Percentiles rank a stretch among this genome's conserved stretches.
Conservation (phyloP, 2,888 invertebrate genomes). For the Drosophila hawaiiensis region DNA sequence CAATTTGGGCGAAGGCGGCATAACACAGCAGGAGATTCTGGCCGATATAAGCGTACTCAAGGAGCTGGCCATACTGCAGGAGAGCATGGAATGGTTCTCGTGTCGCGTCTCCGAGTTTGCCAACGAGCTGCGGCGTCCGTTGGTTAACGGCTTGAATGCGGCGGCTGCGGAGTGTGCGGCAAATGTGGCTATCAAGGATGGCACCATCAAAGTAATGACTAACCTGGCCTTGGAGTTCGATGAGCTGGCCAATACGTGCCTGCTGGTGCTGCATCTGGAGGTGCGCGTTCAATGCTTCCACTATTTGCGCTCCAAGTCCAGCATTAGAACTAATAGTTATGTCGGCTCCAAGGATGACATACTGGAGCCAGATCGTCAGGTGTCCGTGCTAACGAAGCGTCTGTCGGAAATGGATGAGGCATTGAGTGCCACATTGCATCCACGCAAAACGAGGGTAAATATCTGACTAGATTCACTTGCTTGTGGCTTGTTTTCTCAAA, state of each 20-base stretch:
- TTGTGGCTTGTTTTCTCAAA: neutral
- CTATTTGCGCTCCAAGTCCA: slow-evolving; percentile 89
- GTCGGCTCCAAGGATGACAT: slow-evolving; percentile 88
- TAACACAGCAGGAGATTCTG: slow-evolving; percentile 93
- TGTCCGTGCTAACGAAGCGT: slow-evolving; percentile 91
- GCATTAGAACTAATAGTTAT: slow-evolving; percentile 80
- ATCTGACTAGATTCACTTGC: accelerated
- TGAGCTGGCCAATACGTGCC: slow-evolving; percentile 95
- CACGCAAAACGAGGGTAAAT: slow-evolving; percentile 90
- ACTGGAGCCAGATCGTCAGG: slow-evolving; percentile 91
- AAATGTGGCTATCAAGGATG: slow-evolving; percentile 86
- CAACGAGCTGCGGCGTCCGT: slow-evolving; percentile 87
- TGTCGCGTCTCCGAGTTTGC: slow-evolving; percentile 88
- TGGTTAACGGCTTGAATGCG: slow-evolving; percentile 83
- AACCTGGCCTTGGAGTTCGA: slow-evolving; percentile 93
- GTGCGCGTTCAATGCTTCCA: slow-evolving; percentile 98
- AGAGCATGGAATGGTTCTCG: slow-evolving; percentile 95
- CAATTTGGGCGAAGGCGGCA: slow-evolving; percentile 95
- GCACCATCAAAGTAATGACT: slow-evolving; percentile 88
- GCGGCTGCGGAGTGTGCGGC: slow-evolving; percentile 78
- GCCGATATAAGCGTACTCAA: slow-evolving; percentile 93
- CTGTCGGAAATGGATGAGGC: slow-evolving; percentile 92
- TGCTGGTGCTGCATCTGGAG: slow-evolving; percentile 96
- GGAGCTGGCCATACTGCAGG: slow-evolving; percentile 95
- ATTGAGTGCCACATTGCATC: slow-evolving; percentile 90